Conservation (phyloP, 2,888 invertebrate genomes). For the Latrodectus elegans region DNA sequence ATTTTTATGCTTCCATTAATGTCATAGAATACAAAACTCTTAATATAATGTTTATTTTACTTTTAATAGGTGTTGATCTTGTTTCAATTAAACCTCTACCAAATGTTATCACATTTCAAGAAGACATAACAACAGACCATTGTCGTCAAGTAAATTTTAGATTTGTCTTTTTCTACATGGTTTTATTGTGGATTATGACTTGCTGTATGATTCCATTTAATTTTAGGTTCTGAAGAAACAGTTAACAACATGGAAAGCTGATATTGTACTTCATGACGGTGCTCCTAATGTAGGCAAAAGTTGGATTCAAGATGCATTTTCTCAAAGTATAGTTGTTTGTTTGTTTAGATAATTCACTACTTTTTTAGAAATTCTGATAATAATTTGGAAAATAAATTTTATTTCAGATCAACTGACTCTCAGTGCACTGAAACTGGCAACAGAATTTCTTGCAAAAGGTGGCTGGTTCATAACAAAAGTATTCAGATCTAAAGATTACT, state of each 20-base stretch:
- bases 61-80: conserved; percentile 86
- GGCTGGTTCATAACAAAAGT: conserved; percentile 99
- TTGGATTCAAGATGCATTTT: conserved; percentile 98
- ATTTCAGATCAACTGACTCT: conserved; percentile 85
- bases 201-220: not conserved
- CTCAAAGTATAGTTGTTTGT: conserved; percentile 79
- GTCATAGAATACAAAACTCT: no score
- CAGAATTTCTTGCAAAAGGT: conserved; percentile 89
- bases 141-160: conserved; percentile 78
- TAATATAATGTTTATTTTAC: not conserved
- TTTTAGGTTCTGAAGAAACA: conserved; percentile 84
- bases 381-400: conserved; percentile 12
- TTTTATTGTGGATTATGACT: not conserved
- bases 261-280: conserved; percentile 96
- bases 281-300: conserved; percentile 97
- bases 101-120: conserved; percentile 90
- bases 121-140: conserved; percentile 98
- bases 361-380: not conserved
- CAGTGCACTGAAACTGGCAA: conserved; percentile 93
- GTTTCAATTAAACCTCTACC: conserved; percentile 93
- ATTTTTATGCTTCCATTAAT: no score
- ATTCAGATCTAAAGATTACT: conserved; percentile 98
- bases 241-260: conserved; percentile 96
- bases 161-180: conserved; percentile 69
- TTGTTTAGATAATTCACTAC: not conserved